A percentile compares a stretch with the other conserved stretches of the same genome.
Evolutionary conservation across 1,140 invertebrate species (phyloP).

Genomic region (Lepidurus arcticus): DNA sequence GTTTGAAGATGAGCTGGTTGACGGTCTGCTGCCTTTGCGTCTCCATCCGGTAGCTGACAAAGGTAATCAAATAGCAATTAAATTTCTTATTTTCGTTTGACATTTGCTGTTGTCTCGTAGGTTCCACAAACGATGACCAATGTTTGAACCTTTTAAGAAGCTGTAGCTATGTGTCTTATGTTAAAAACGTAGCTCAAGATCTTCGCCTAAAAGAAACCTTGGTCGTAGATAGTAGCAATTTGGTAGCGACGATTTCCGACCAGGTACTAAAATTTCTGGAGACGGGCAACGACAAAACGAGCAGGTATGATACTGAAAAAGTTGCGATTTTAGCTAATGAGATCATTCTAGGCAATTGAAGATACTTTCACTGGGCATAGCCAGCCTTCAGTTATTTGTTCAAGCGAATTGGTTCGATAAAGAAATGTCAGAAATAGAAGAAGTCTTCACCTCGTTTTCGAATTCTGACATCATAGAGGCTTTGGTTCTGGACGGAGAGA

Average conservation of each 20-base stretch:
- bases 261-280: background rate
- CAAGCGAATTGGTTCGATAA: conserved; percentile 77
- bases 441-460: background rate
- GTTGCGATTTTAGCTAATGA: background rate
- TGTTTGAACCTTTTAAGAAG: background rate
- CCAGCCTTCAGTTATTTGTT: conserved; percentile 63
- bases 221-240: background rate
- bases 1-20: background rate
- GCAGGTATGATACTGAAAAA: background rate
- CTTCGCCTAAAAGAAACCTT: background rate
- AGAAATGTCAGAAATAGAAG: conserved; percentile 39
- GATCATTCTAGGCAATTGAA: conserved; percentile 37
- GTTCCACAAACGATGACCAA: background rate
- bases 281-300: background rate
- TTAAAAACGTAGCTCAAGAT: background rate
- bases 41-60: background rate
- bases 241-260: background rate
- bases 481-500: conserved; percentile 42
- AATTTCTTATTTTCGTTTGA: background rate
- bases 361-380: conserved; percentile 49
- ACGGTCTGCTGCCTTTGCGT: background rate
- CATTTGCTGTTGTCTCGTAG: background rate
- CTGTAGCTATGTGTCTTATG: background rate
- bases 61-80: background rate
- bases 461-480: conserved; percentile 37